These are phyloP conservation scores for Ciconia stormi DNA, from an alignment of 2,113 vertebrate genomes.

Conservation along the genomic window DNA sequence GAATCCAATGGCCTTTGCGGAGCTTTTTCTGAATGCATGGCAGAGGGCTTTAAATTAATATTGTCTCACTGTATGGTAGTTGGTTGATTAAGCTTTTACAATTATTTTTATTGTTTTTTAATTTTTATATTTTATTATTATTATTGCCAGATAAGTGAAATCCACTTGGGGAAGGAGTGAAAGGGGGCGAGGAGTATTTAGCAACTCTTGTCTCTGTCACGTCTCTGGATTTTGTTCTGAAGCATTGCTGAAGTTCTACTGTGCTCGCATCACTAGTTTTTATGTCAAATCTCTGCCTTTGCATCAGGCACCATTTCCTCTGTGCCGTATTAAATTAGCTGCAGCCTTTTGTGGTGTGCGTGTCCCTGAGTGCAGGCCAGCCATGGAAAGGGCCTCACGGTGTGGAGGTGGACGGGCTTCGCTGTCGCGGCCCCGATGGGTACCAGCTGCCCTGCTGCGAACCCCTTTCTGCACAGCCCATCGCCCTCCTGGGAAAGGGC, in stretches of 20 bases:
- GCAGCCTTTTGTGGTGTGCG: fast-evolving
- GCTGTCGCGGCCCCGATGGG: fast-evolving
- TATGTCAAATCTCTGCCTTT: not conserved
- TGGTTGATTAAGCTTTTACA: not conserved
- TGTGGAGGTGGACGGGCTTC: fast-evolving
- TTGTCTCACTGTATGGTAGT: not conserved
- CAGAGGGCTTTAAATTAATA: not conserved
- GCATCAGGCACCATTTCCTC: not conserved
- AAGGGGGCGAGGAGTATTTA: not conserved
- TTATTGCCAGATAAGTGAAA: not conserved
- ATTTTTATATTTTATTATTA: too few relatives aligned
- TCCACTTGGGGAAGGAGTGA: not conserved
- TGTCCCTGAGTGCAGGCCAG: fast-evolving
- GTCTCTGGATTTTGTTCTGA: not conserved
- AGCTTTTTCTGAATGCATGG: not conserved
- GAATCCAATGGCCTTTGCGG: not conserved
- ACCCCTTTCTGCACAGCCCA: not conserved
- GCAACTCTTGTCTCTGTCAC: not conserved
- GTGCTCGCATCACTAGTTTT: not conserved
- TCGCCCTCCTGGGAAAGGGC: fast-evolving
- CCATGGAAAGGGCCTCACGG: fast-evolving
- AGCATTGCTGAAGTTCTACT: not conserved
- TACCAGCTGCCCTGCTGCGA: not conserved
- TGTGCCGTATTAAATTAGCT: fast-evolving
- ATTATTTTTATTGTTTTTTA: not conserved